phyloP scores from a whole-genome alignment of 2,113 vertebrate species.

The Gobiocypris rarus region DNA sequence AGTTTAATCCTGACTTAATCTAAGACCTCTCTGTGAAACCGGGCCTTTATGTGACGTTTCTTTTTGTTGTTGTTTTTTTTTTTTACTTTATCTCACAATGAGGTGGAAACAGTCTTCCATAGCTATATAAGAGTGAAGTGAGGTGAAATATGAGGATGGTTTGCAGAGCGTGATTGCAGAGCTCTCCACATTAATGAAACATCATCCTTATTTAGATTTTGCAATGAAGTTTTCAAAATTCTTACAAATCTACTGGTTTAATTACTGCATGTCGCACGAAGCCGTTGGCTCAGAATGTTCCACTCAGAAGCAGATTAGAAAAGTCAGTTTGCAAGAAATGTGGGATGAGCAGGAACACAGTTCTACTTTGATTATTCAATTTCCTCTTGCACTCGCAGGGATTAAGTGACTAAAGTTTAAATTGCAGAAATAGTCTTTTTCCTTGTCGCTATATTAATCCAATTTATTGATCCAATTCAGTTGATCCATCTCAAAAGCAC shows the following conservation, averaged over 20 bases:
- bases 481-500: conserved; percentile 48
- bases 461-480: conserved; percentile 46
- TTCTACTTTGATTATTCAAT: conserved; percentile 54
- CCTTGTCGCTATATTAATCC: conserved; percentile 50
- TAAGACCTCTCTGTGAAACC: no score
- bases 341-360: conserved; percentile 39
- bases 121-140: neutral
- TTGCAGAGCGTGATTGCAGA: neutral
- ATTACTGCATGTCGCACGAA: conserved; percentile 46
- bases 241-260: conserved; percentile 43
- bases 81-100: neutral
- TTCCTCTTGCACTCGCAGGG: conserved; percentile 47
- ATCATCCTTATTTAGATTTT: conserved; percentile 35
- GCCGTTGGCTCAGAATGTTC: conserved; percentile 24
- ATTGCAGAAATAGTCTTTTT: conserved; percentile 47
- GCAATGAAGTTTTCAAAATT: conserved; percentile 16
- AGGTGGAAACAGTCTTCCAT: neutral
- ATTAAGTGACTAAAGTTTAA: conserved; percentile 54
- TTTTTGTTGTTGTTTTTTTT: neutral
- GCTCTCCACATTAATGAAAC: conserved; percentile 7
- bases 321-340: conserved; percentile 38
- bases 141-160: conserved; percentile 6
- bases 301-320: conserved; percentile 54
- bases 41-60: neutral
- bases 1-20: no score